A percentile compares a stretch with the other conserved stretches of the same genome.
These are phyloP conservation scores for Takifugu bimaculatus DNA, from an alignment of 2,113 vertebrate genomes.

Conservation along the genomic window DNA sequence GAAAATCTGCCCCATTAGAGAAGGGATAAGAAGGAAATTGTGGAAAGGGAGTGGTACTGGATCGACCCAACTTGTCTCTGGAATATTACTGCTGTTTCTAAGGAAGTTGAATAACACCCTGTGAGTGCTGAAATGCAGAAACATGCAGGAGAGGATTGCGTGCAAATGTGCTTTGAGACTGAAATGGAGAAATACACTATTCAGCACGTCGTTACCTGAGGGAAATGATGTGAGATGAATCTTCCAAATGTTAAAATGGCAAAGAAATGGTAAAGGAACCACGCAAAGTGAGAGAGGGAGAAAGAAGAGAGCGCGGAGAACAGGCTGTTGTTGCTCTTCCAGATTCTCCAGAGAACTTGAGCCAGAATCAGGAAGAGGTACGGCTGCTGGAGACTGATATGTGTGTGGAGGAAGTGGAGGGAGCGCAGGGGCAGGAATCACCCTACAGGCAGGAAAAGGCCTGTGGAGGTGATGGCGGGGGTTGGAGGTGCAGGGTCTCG, in stretches of 20 bases:
- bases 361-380: conserved; percentile 63
- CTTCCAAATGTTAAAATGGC: too few relatives aligned
- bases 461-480: conserved; percentile 60
- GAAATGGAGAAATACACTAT: background rate
- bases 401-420: conserved; percentile 69
- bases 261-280: background rate
- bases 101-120: conserved; percentile 54
- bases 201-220: conserved; percentile 8
- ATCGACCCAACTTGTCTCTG: conserved; percentile 46
- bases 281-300: conserved; percentile 11
- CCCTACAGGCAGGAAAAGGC: conserved; percentile 69
- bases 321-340: conserved; percentile 53
- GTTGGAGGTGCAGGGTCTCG: conserved; percentile 48
- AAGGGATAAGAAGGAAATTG: conserved; percentile 45
- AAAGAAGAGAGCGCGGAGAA: conserved; percentile 30
- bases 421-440: conserved; percentile 66
- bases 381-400: conserved; percentile 70
- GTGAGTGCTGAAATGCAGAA: conserved; percentile 35
- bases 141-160: conserved; percentile 25
- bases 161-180: conserved; percentile 9
- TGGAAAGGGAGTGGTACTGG: conserved; percentile 54
- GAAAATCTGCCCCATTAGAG: conserved; percentile 32
- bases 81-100: conserved; percentile 39
- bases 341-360: conserved; percentile 55
- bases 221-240: background rate